phyloP scores from a whole-genome alignment of 2,888 invertebrate genomes.

The Athrips mouffetella region DNA sequence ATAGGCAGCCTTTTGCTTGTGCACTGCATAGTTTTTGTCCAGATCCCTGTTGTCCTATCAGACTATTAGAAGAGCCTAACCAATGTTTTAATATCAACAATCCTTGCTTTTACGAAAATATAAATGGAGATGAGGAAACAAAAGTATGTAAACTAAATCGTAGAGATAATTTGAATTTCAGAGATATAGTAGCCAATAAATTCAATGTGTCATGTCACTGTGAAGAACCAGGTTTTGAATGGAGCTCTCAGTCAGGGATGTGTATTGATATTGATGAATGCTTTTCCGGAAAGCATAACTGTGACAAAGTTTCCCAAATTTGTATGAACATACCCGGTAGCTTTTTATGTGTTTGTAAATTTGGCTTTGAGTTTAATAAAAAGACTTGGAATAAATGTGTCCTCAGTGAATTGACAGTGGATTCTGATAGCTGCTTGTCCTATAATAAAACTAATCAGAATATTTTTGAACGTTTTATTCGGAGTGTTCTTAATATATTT shows the following conservation, averaged over 20 bases:
- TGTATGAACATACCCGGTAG: constrained; percentile 79
- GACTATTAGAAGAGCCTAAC: constrained; percentile 51
- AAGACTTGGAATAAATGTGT: constrained; percentile 27
- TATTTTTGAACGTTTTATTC: not conserved
- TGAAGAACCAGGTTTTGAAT: constrained; percentile 66
- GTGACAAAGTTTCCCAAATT: constrained; percentile 58
- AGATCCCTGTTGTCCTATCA: constrained; percentile 80
- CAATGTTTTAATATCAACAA: constrained; percentile 67
- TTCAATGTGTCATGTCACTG: constrained; percentile 81
- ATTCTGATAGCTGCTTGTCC: not conserved
- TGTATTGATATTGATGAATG: constrained; percentile 83
- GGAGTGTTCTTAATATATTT: not conserved
- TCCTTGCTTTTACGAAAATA: constrained; percentile 73
- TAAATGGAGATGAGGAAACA: constrained; percentile 4
- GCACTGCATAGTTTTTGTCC: constrained; percentile 83
- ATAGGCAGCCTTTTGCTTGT: constrained; percentile 75
- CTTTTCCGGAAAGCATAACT: constrained; percentile 47
- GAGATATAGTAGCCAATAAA: constrained; percentile 70
- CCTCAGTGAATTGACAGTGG: not conserved
- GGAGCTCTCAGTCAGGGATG: constrained; percentile 79
- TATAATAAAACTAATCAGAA: not conserved
- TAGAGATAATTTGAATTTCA: constrained; percentile 61
- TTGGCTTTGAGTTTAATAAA: constrained; percentile 55
- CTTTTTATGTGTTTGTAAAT: constrained; percentile 69
- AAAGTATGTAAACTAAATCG: constrained; percentile 45